Base-by-base conservation (phyloP, 35 echinoderm and acorn worm species). In the Acanthaster planci region DNA sequence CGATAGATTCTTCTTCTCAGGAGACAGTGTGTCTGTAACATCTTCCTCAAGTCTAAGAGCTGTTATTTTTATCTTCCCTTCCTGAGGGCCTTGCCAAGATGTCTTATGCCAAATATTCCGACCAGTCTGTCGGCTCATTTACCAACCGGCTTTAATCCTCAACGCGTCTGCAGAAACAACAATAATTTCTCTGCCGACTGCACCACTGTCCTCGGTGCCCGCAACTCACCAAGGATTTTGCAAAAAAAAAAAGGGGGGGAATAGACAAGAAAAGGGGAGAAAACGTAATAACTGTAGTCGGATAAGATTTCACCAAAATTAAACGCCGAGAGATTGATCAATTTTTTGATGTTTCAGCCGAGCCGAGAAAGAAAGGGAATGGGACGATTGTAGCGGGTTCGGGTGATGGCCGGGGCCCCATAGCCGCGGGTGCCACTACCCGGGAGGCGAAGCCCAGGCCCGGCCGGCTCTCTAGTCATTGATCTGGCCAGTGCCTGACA, bases 261-360 rank as follows among this genome's bases (percentile, higher is more conserved):
- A 12, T 47, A 47, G 42, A 72, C 56, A 59, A 59, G 19, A 31
- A 26, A 72, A 72, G 23, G 10, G 34, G 64, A 72, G 64, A 72
- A 72, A 72, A 72, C 30, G 64, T 72, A 72, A 72, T 72, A 72
- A 72, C 30, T 72, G 64, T 72, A 72, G 64, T 72, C 64, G 64
- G 64, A 72, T 72, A 31, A 34, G 64, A 72, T 72, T 72, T 26
- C 64, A 72, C 64, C 64, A 72, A 72, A 72, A 72, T 72, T 72
- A 72, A 72, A 72, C 64, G 64, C 64, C 64, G 26, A 72, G 64
- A 72, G 64, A 72, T 35, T 72, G 64, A 72, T 72, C 64, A 72
- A 72, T 30, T 72, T 72, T 72, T 72, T 72, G 64, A 72, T 72
- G 64, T 72, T 72, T 72, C 64, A 72, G 64, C 64, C 64, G 64